Evolutionary conservation across 2,113 vertebrate genomes (phyloP).

Genomic region (Carassius auratus): DNA sequence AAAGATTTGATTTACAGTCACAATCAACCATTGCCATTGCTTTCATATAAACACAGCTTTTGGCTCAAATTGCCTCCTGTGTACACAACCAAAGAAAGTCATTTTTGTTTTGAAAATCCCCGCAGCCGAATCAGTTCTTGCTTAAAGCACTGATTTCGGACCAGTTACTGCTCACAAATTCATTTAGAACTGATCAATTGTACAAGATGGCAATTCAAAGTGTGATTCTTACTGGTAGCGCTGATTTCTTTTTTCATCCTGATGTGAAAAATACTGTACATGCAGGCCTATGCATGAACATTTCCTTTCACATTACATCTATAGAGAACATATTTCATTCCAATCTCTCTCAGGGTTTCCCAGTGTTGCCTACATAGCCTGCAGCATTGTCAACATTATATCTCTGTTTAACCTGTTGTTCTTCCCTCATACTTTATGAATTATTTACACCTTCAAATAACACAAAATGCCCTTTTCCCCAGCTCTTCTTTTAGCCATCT

Average conservation of each 20-base stretch:
- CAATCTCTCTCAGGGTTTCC: neutral
- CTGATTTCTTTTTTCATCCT: neutral
- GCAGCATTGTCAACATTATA: slow-evolving; percentile 31
- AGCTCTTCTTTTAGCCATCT: slow-evolving; percentile 33
- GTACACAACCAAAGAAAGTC: neutral
- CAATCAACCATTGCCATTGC: neutral
- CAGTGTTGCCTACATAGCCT: slow-evolving; percentile 6
- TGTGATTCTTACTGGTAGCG: neutral
- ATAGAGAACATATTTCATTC: neutral
- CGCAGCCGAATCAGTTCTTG: neutral
- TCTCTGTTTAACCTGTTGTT: slow-evolving; percentile 50
- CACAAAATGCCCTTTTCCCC: slow-evolving; percentile 15
- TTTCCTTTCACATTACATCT: neutral
- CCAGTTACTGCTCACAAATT: neutral
- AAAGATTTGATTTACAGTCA: neutral
- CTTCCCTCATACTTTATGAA: slow-evolving; percentile 34
- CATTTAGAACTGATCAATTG: neutral
- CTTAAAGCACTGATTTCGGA: neutral
- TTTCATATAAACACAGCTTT: neutral
- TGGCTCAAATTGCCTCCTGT: neutral
- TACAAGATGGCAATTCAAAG: neutral
- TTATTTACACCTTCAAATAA: slow-evolving; percentile 52
- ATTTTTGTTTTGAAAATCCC: neutral
- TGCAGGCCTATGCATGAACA: neutral
- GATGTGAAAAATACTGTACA: neutral